Percentiles rank a stretch among this genome's conserved stretches.
These are phyloP conservation scores for Nymphalis c-album DNA, from an alignment of 2,888 invertebrate genomes.

Conservation along the genomic window DNA sequence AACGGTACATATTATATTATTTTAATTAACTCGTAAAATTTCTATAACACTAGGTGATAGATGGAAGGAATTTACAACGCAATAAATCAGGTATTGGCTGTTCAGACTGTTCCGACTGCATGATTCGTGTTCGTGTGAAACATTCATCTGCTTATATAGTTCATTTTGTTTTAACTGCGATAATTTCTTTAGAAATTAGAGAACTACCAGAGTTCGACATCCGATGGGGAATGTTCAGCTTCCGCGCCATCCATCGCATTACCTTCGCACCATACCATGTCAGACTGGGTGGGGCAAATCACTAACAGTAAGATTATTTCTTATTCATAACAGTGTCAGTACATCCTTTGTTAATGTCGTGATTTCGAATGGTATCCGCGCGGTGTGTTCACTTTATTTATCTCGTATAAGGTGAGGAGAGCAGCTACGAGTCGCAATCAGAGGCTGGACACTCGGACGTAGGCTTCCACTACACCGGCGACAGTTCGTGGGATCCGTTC, in stretches of 20 bases:
- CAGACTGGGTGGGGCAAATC: slow-evolving; percentile 94
- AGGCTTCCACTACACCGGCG: slow-evolving; percentile 75
- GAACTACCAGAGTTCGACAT: slow-evolving; percentile 79
- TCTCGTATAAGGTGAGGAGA: slow-evolving; percentile 83
- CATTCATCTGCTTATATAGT: slow-evolving; percentile 15
- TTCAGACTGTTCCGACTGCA: slow-evolving; percentile 42
- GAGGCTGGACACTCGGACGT: slow-evolving; percentile 83
- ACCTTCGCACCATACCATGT: slow-evolving; percentile 82
- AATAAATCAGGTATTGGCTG: slow-evolving; percentile 54
- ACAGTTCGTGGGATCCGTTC: slow-evolving; percentile 86
- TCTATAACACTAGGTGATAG: slow-evolving; percentile 64
- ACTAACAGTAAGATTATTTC: slow-evolving; percentile 85
- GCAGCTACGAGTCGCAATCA: slow-evolving; percentile 90
- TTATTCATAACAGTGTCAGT: slow-evolving; percentile 1
- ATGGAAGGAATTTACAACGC: slow-evolving; percentile 56
- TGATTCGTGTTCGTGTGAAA: slow-evolving; percentile 35
- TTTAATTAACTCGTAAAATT: slow-evolving; percentile 37
- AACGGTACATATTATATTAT: slow-evolving; percentile 38
- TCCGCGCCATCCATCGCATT: slow-evolving; percentile 82
- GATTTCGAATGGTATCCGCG: not conserved
- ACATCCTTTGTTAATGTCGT: not conserved
- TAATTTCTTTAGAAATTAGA: slow-evolving; percentile 70
- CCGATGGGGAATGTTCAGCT: slow-evolving; percentile 84
- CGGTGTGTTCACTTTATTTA: not conserved
- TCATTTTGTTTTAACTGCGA: slow-evolving; percentile 24